phyloP scores from a whole-genome alignment of 1,140 invertebrate genomes.

The Orchesella cincta region DNA sequence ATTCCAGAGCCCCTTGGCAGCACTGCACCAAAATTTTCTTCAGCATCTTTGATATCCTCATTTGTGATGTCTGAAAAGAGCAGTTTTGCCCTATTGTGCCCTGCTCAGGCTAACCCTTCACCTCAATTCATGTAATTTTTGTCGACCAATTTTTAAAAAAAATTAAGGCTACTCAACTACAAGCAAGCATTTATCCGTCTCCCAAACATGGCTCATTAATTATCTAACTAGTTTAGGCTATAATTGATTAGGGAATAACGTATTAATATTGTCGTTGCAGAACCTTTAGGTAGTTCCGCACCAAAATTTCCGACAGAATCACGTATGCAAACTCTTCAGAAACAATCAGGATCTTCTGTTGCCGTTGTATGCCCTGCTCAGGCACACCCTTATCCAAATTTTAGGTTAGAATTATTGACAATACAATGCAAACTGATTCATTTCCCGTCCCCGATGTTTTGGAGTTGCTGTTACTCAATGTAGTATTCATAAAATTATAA shows the following conservation, averaged over 20 bases:
- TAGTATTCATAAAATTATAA: no score
- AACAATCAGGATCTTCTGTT: slow-evolving; percentile 43
- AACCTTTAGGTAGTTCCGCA: slow-evolving; percentile 66
- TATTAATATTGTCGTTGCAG: no score
- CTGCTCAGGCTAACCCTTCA: slow-evolving; percentile 66
- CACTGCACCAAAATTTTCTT: slow-evolving; percentile 44
- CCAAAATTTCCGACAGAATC: slow-evolving; percentile 59
- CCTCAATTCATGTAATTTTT: slow-evolving; percentile 39
- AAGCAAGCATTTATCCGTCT: no score
- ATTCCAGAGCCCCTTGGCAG: slow-evolving; percentile 51
- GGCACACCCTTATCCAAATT: slow-evolving; percentile 44
- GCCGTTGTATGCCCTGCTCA: slow-evolving; percentile 46
- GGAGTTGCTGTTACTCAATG: no score
- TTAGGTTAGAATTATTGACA: slow-evolving; percentile 43
- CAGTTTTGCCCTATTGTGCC: slow-evolving; percentile 67
- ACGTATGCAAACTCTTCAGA: slow-evolving; percentile 55
- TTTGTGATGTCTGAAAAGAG: slow-evolving; percentile 56
- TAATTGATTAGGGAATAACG: no score
- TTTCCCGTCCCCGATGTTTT: slow-evolving; percentile 4
- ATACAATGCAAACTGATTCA: background rate
- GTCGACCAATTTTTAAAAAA: no score
- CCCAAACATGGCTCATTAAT: no score
- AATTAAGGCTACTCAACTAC: no score
- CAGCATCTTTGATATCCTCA: slow-evolving; percentile 49
- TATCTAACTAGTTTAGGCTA: no score